Base-by-base conservation (phyloP, 2,888 invertebrate genomes). In the Parnassius mnemosyne region DNA sequence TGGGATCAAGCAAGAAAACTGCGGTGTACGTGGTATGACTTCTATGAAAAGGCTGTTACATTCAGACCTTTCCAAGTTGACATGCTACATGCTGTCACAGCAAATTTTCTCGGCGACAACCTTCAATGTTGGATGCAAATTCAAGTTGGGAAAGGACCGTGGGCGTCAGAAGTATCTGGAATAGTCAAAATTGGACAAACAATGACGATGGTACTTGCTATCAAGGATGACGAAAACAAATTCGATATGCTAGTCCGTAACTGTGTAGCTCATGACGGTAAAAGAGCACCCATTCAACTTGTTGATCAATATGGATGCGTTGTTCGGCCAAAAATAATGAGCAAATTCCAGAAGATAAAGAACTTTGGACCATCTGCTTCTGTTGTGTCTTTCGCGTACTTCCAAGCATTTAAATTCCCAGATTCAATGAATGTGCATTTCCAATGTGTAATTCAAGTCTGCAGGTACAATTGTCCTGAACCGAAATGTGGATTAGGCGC, bases 61-160 rank as follows among this genome's bases (percentile, higher is more conserved):
- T 98, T 98, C 92, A 93, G 97, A 77, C 98, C 98, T 43, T 98
- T 98, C 95, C 97, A 97, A 92, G 98, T 98, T 47, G 98, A 98
- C 83, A 98, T 97, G 97, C 85, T 98, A 72, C 97, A 98, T 82
- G 98, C 97, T 0, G 97, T 98, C 53, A 97, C 97, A 0, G 98
- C 98, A 56, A 98, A 98, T 92, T 98, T 98, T 94, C 93, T 98
- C 73, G 98, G 98, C 42, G 98, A 98, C 87, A 98, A 98, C 90
- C 92, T 98, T 74, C 97, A 98, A 82, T 98, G 98, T 88, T 98
- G 98, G 98, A 98, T 98, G 98, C 98, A 98, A 87, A 98, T 98
- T 74, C 98, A 98, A 88, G 97, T 97, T 53, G 98, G 98, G 61
- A 98, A 98, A 83, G 98, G 98, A 69, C 98, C 98, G 0, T 98